phyloP scores from a whole-genome alignment of 2,888 invertebrate genomes.

The Leucophora obtusa region DNA sequence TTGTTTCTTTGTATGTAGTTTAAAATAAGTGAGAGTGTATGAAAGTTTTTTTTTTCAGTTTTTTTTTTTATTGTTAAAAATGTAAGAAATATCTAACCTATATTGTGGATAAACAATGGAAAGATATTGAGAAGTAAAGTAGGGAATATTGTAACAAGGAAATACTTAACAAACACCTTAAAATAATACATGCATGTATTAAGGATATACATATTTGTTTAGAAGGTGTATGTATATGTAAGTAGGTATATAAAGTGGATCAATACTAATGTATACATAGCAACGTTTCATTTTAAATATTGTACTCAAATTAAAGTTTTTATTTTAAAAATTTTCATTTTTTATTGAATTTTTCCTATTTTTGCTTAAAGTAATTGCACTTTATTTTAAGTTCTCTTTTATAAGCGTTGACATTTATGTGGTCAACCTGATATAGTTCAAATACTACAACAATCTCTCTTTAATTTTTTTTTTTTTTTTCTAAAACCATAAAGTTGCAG shows the following conservation, averaged over 20 bases:
- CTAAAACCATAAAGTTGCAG: no score
- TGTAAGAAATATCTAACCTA: conserved; percentile 7
- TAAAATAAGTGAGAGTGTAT: conserved; percentile 13
- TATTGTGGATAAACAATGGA: conserved; percentile 14
- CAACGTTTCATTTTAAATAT: conserved; percentile 5
- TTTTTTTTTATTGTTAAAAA: conserved; percentile 12
- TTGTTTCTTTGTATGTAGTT: not conserved
- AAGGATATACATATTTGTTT: not conserved
- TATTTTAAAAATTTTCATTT: no score
- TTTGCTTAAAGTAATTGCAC: no score
- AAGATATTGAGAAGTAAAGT: not conserved
- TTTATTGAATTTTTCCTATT: no score
- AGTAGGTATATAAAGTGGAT: conserved; percentile 11
- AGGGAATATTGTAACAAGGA: conserved; percentile 9
- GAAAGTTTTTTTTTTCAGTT: not conserved
- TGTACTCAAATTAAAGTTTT: not conserved
- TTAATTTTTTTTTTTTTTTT: no score
- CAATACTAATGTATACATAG: not conserved
- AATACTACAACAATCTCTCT: no score
- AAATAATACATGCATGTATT: not conserved
- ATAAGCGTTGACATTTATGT: no score
- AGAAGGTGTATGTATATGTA: not conserved
- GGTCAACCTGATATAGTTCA: no score
- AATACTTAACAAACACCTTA: conserved; percentile 10
- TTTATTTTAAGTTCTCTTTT: no score